A percentile compares a stretch with the other conserved stretches of the same genome.
These are phyloP conservation scores for Heteromurus nitidus DNA, from an alignment of 2,888 invertebrate species.

Conservation along the genomic window DNA sequence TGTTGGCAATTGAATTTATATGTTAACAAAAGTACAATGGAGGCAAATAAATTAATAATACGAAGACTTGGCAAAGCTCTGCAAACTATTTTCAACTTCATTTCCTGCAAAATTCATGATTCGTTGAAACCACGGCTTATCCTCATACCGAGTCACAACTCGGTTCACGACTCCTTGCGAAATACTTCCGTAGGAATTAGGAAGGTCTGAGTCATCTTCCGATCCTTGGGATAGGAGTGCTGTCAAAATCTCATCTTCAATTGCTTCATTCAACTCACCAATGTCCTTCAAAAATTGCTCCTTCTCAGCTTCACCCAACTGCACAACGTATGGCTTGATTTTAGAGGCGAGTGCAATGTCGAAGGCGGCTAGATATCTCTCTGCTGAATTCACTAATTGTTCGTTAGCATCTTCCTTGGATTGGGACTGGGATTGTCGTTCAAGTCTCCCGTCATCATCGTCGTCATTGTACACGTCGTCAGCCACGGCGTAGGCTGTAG, in stretches of 20 bases:
- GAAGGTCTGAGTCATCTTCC: background rate
- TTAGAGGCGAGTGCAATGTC: constrained; percentile 34
- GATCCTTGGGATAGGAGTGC: too few relatives aligned
- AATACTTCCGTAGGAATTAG: constrained; percentile 34
- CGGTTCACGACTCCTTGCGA: constrained; percentile 46
- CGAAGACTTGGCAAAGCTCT: background rate
- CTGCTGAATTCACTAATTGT: constrained; percentile 28
- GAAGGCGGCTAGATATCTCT: constrained; percentile 50
- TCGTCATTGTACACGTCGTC: background rate
- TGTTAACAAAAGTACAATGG: too few relatives aligned
- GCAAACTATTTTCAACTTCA: constrained; percentile 36
- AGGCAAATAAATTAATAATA: too few relatives aligned
- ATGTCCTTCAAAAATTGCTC: constrained; percentile 56
- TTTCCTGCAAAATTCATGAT: constrained; percentile 60
- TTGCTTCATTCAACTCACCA: constrained; percentile 51
- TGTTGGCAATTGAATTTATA: too few relatives aligned
- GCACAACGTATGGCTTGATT: constrained; percentile 44
- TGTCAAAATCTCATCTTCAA: too few relatives aligned
- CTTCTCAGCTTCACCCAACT: constrained; percentile 46
- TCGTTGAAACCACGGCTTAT: constrained; percentile 51
- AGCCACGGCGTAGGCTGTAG: too few relatives aligned
- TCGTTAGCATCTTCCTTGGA: background rate
- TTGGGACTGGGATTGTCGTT: too few relatives aligned
- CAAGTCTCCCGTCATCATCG: too few relatives aligned
- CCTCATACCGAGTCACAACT: constrained; percentile 35